Conservation (phyloP, 2,888 invertebrate genomes). For the Epinotia nisella region DNA sequence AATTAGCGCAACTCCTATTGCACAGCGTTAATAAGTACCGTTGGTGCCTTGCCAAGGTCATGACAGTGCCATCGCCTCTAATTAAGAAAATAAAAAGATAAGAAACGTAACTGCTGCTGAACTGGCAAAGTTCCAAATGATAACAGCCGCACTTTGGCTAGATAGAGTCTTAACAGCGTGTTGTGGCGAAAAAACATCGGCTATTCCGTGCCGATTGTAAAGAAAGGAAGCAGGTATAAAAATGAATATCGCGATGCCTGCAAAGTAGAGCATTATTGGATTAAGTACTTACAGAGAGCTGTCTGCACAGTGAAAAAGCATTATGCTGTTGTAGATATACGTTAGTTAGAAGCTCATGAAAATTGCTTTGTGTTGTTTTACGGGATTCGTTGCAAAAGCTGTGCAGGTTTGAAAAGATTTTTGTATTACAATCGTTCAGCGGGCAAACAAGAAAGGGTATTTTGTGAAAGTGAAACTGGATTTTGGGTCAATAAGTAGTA, state of each 20-base stretch:
- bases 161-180: constrained; percentile 49
- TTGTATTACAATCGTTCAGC: background rate
- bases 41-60: constrained; percentile 44
- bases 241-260: constrained; percentile 30
- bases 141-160: constrained; percentile 46
- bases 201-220: constrained; percentile 21
- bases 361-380: constrained; percentile 22
- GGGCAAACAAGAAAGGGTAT: background rate
- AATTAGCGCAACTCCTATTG: constrained; percentile 25
- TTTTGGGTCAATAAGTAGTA: no score
- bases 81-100: constrained; percentile 46
- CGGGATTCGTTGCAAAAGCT: background rate
- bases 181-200: constrained; percentile 49
- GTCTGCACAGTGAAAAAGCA: constrained; percentile 31
- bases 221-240: constrained; percentile 38
- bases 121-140: constrained; percentile 52
- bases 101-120: constrained; percentile 42
- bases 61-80: constrained; percentile 43
- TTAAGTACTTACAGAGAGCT: constrained; percentile 41
- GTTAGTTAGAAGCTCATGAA: constrained; percentile 20
- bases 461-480: no score
- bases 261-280: constrained; percentile 43
- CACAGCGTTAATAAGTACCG: constrained; percentile 38
- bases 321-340: constrained; percentile 23
- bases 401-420: background rate